phyloP scores from a whole-genome alignment of 2,113 vertebrate genomes.

The Eretmochelys imbricata region DNA sequence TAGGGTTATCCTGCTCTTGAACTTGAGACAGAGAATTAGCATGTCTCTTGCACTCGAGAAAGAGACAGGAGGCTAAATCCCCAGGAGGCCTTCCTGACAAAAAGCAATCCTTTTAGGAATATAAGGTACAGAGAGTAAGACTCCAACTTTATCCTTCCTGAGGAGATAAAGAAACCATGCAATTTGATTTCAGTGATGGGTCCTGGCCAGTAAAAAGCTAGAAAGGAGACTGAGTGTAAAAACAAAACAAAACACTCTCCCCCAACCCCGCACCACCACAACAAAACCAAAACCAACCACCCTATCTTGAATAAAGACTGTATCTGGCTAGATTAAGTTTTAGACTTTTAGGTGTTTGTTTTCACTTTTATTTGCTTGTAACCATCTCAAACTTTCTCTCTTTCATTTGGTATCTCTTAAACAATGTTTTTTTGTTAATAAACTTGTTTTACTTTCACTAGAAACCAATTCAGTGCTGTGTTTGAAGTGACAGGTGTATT shows the following conservation, averaged over 20 bases:
- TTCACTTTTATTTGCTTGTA: neutral
- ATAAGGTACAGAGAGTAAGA: neutral
- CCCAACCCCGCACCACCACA: too few species aligned
- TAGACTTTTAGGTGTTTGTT: neutral
- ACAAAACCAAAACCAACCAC: neutral
- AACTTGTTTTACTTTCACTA: neutral
- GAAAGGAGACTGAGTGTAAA: neutral
- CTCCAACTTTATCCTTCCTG: neutral
- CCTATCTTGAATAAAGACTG: neutral
- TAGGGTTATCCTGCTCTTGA: neutral
- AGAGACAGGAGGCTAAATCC: neutral
- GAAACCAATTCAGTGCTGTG: neutral
- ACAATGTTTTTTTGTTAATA: neutral
- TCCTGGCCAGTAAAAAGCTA: neutral
- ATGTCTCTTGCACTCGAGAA: neutral
- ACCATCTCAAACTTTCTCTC: neutral
- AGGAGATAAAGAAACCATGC: neutral
- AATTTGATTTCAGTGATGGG: neutral
- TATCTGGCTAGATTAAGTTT: neutral
- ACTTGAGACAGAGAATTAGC: neutral
- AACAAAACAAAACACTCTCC: too few species aligned
- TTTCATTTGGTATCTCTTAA: neutral
- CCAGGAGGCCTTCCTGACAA: neutral
- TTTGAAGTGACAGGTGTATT: neutral
- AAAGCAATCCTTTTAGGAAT: neutral